Conservation (phyloP, 2,113 vertebrate species). For the Scartelaos histophorus region DNA sequence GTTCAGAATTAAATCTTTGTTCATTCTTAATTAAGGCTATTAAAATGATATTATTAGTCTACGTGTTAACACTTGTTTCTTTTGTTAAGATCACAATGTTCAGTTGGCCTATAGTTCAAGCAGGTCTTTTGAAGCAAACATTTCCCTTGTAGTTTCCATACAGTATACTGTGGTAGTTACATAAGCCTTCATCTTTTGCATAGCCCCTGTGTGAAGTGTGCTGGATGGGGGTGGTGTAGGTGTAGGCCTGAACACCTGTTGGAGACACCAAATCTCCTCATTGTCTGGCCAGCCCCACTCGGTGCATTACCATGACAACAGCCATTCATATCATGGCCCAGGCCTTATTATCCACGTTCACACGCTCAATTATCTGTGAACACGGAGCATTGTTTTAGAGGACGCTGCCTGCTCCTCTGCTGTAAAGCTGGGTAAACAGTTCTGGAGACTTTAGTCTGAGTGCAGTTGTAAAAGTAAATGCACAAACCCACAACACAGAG, state of each 20-base stretch:
- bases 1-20: too few relatives aligned
- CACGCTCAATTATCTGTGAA: constrained; percentile 59
- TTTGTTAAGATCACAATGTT: neutral
- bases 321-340: constrained; percentile 64
- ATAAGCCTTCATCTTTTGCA: neutral
- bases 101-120: neutral
- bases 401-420: constrained; percentile 7
- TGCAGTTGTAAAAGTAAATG: constrained; percentile 4
- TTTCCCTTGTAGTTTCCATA: neutral
- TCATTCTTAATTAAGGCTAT: neutral
- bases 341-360: constrained; percentile 66
- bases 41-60: neutral
- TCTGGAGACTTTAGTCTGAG: constrained; percentile 31
- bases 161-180: neutral
- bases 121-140: neutral
- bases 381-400: constrained; percentile 49
- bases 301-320: constrained; percentile 70
- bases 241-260: constrained; percentile 73
- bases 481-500: neutral
- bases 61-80: neutral
- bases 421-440: constrained; percentile 21
- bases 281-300: constrained; percentile 64
- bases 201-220: constrained; percentile 14
- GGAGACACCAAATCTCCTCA: constrained; percentile 73
- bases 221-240: constrained; percentile 33